Evolutionary conservation across 2,888 invertebrate genomes (phyloP).

Genomic region (Latrodectus elegans): DNA sequence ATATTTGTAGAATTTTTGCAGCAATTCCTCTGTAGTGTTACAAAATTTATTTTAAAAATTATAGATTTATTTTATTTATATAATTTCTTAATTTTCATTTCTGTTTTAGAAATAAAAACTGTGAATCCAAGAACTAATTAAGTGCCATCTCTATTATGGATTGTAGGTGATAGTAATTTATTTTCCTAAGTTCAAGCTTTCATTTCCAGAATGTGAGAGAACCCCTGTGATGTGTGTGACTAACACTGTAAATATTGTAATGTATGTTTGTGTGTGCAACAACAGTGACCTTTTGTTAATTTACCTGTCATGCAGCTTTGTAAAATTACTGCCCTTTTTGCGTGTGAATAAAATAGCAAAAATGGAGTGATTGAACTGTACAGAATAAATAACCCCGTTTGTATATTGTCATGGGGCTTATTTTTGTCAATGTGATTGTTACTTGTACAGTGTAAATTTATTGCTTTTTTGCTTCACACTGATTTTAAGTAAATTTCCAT

Average conservation of each 20-base stretch:
- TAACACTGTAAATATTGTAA: slow-evolving; percentile 53
- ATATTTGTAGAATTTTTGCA: too few relatives aligned
- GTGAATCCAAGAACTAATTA: slow-evolving; percentile 61
- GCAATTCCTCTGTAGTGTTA: too few relatives aligned
- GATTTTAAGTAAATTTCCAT: slow-evolving; percentile 57
- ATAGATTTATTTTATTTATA: background rate
- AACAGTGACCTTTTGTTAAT: slow-evolving; percentile 60
- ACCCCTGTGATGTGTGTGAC: slow-evolving; percentile 31
- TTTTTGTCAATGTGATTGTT: slow-evolving; percentile 66
- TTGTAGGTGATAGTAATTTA: slow-evolving; percentile 62
- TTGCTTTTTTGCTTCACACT: slow-evolving; percentile 46
- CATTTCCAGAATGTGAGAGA: slow-evolving; percentile 50
- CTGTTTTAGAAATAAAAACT: slow-evolving; percentile 59
- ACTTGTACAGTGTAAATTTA: slow-evolving; percentile 65
- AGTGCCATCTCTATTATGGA: slow-evolving; percentile 59
- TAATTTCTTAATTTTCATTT: background rate
- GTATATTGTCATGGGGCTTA: slow-evolving; percentile 58
- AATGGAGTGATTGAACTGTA: slow-evolving; percentile 60
- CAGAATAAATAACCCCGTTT: slow-evolving; percentile 63
- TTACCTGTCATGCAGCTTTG: slow-evolving; percentile 53
- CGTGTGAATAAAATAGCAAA: slow-evolving; percentile 57
- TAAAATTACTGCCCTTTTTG: slow-evolving; percentile 56
- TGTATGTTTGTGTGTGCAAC: slow-evolving; percentile 52
- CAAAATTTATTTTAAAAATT: background rate
- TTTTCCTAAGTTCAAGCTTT: slow-evolving; percentile 50